Conservation (phyloP, 2,888 invertebrate genomes). For the Pachycephus smyrnensis region DNA sequence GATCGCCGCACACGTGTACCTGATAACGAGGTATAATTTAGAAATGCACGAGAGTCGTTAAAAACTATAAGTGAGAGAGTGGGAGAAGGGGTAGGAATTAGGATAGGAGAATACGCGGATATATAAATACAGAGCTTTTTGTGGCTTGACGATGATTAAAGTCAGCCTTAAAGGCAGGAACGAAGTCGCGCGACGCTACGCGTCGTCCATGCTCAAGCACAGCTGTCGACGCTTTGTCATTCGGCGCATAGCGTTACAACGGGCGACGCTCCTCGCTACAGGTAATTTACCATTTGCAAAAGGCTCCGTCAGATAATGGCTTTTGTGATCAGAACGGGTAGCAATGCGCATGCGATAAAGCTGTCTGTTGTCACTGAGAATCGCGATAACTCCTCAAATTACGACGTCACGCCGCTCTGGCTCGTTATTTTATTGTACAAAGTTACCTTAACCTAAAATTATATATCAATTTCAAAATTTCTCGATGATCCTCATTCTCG, state of each 20-base stretch:
- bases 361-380: not conserved
- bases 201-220: not conserved
- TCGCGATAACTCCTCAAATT: not conserved
- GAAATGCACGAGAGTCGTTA: not conserved
- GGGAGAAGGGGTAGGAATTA: not conserved
- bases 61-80: not conserved
- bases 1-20: not conserved
- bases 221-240: conserved; percentile 2
- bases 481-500: not conserved
- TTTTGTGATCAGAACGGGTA: not conserved
- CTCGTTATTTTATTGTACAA: not conserved
- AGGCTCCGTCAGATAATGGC: not conserved
- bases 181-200: not conserved
- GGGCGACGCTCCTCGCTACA: not conserved
- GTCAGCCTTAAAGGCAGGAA: not conserved
- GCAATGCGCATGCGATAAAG: not conserved
- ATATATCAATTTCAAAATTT: not conserved
- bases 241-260: not conserved
- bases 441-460: not conserved
- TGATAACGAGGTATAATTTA: not conserved
- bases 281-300: not conserved
- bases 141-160: not conserved
- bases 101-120: not conserved
- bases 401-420: not conserved
- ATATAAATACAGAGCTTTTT: not conserved